Base-by-base conservation (phyloP, 2,888 invertebrate species). In the Ichneumoninae sp. region DNA sequence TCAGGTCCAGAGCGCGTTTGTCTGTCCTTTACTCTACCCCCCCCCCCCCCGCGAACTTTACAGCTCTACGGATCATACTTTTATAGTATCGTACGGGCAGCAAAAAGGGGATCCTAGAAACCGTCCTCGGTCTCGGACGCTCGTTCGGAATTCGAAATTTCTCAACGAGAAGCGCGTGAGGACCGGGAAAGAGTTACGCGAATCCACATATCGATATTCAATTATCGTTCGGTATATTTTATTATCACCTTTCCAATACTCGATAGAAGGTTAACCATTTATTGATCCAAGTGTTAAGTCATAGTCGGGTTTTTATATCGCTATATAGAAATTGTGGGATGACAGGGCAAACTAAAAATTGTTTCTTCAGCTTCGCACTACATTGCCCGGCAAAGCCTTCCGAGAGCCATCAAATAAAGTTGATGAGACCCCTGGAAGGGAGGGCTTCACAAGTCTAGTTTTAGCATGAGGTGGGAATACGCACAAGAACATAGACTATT, bases 41-140 rank as follows among this genome's bases (percentile, higher is more conserved):
- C 19, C 19, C 19, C 19, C 19, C 19, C 76, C 50, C 77, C 57
- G 65, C 72, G 69, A 84, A 78, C 84, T 81, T 84, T 81, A 84
- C 77, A 72, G 77, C 84, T 84, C 69, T 65, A 78, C 81, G 77
- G 80, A 84, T 82, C 84, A 86, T 86, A 85, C 80, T 86, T 87
- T 86, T 86, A 86, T 83, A 83, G 68, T 74, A 83, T 80, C 74
- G 83, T 65, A 70, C 75, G 62, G 68, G 72, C 69, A 65, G 68
- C 72, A 68, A 72, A 81, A 70, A 62, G 54, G 70, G 60, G 84
- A 81, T 81, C 74, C 72, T 69, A 52, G 76, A 10, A 72, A 76
- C 76, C 44, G 71, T 47, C 22, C 70, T 22, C 65, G 54, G 10
- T 36, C 71, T 66, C 54, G 22, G 36, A 40, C 40, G n/a, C 70